phyloP scores from a whole-genome alignment of 1,140 invertebrate species.

The Cyphomyrmex costatus region DNA sequence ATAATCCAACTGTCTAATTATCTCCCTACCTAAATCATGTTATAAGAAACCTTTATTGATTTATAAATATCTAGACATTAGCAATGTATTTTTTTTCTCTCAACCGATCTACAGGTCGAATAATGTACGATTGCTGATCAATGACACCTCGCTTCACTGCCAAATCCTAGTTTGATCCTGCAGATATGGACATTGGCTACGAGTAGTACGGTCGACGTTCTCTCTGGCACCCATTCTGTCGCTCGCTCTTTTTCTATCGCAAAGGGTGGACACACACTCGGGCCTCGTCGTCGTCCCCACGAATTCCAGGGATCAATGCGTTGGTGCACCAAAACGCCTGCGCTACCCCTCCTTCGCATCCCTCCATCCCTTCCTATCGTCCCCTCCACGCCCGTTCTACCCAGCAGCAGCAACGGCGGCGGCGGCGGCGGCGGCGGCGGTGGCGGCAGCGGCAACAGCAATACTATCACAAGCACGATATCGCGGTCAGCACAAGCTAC shows the following conservation, averaged over 20 bases:
- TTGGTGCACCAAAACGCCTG: constrained; percentile 85
- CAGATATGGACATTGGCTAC: constrained; percentile 73
- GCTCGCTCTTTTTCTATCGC: constrained; percentile 55
- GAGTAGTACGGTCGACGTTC: constrained; percentile 64
- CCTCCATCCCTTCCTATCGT: constrained; percentile 33
- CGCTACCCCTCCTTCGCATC: constrained; percentile 74
- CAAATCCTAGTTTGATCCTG: constrained; percentile 43
- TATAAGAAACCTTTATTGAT: neutral
- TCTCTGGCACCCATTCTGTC: constrained; percentile 19
- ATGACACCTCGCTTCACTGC: constrained; percentile 33
- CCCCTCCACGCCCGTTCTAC: constrained; percentile 68
- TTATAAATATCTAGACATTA: neutral
- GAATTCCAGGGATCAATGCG: constrained; percentile 86
- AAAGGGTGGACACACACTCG: constrained; percentile 77
- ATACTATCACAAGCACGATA: constrained; percentile 29
- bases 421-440: constrained; percentile 57
- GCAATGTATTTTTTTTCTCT: neutral
- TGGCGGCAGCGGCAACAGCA: constrained; percentile 38
- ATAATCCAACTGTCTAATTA: neutral
- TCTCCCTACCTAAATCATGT: neutral
- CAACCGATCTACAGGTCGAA: constrained; percentile 6
- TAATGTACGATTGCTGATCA: constrained; percentile 37
- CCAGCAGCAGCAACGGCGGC: constrained; percentile 30
- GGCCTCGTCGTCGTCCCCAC: constrained; percentile 73
- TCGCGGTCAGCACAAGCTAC: constrained; percentile 7